Evolutionary conservation across 2,888 invertebrate genomes (phyloP).

Genomic region (Zeuzera pyrina): DNA sequence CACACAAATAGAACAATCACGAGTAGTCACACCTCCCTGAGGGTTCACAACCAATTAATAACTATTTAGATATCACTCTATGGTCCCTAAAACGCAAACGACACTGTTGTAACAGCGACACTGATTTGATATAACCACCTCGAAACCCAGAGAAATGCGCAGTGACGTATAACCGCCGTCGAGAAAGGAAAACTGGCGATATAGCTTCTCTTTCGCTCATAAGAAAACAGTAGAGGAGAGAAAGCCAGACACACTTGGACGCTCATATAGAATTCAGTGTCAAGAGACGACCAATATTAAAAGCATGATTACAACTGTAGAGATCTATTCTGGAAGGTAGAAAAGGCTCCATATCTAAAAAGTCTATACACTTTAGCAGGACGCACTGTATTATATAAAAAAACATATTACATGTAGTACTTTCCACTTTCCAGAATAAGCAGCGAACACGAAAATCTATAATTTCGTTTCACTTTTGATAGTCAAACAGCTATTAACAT

Average conservation of each 20-base stretch:
- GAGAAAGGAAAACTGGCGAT: conserved; percentile 61
- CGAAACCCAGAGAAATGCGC: conserved; percentile 58
- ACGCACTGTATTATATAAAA: too few relatives aligned
- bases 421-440: too few relatives aligned
- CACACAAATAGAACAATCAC: too few relatives aligned
- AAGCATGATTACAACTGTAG: conserved; percentile 18
- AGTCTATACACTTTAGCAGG: too few relatives aligned
- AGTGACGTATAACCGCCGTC: conserved; percentile 43
- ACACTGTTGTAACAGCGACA: conserved; percentile 49
- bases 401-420: too few relatives aligned
- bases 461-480: too few relatives aligned
- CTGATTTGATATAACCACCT: conserved; percentile 49
- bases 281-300: conserved; percentile 33
- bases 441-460: too few relatives aligned
- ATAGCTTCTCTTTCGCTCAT: conserved; percentile 40
- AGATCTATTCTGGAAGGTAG: not conserved
- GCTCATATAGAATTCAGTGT: conserved; percentile 65
- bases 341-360: too few relatives aligned
- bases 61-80: conserved; percentile 38
- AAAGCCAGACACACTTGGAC: conserved; percentile 51
- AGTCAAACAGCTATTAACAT: too few relatives aligned
- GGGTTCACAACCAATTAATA: conserved; percentile 39
- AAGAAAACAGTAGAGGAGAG: conserved; percentile 34
- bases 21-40: conserved; percentile 33
- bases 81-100: conserved; percentile 51